Percentiles rank a stretch among this genome's conserved stretches.
Conservation (phyloP, 2,888 invertebrate genomes). For the Drosophila picticornis region DNA sequence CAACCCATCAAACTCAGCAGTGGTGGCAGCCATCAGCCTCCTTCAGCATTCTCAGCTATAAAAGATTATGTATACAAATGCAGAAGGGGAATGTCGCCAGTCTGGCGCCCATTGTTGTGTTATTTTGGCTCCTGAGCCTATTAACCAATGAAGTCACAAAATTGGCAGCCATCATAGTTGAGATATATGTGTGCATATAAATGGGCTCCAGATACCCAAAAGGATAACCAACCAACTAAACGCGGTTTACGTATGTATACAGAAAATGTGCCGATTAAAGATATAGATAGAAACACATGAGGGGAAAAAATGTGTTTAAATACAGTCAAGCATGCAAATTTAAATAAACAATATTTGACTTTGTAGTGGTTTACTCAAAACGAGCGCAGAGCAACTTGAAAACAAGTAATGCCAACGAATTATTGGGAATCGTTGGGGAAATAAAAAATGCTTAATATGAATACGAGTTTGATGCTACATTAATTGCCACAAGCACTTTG, state of each 20-base stretch:
- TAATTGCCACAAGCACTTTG: neutral
- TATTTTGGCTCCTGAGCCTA: conserved; percentile 39
- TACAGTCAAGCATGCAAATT: neutral
- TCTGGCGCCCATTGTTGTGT: conserved; percentile 39
- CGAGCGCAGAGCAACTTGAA: neutral
- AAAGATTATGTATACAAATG: conserved; percentile 26
- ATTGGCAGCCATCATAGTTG: conserved; percentile 48
- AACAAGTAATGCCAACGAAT: neutral
- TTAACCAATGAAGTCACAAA: conserved; percentile 70
- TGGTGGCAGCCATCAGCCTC: neutral
- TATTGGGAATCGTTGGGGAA: neutral
- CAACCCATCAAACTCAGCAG: conserved; percentile 3
- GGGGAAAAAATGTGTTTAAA: neutral
- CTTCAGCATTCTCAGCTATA: neutral
- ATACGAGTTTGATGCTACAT: neutral
- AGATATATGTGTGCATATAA: conserved; percentile 48
- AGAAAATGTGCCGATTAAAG: conserved; percentile 5
- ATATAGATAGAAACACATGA: conserved; percentile 2
- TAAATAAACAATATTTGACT: neutral
- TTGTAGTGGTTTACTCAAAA: neutral
- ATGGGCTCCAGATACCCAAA: conserved; percentile 24
- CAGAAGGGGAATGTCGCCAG: conserved; percentile 42
- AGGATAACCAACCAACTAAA: conserved; percentile 17
- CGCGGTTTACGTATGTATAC: conserved; percentile 3
- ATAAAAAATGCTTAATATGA: neutral